phyloP scores from a whole-genome alignment of 2,113 vertebrate genomes.

The Atlantisia rogersi region DNA sequence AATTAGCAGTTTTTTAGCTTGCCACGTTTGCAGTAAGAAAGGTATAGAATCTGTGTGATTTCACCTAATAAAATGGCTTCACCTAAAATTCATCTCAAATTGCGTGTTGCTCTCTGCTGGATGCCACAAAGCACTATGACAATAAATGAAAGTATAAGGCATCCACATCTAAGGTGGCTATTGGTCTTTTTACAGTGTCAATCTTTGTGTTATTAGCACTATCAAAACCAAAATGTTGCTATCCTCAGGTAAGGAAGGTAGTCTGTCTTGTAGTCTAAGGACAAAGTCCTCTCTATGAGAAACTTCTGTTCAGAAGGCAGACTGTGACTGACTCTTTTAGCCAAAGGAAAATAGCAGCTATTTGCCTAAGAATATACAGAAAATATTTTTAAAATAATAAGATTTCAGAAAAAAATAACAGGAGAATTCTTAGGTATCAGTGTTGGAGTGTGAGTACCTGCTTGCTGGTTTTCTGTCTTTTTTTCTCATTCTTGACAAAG shows the following conservation, averaged over 20 bases:
- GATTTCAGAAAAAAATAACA: neutral
- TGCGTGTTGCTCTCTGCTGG: too few relatives aligned
- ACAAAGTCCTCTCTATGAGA: neutral
- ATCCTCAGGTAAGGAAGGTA: neutral
- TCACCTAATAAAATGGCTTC: too few relatives aligned
- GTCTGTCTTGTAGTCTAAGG: neutral
- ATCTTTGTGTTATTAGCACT: neutral
- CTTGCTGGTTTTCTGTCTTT: neutral
- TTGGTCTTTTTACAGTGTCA: neutral
- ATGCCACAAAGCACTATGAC: neutral
- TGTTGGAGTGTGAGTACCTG: neutral
- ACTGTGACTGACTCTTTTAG: neutral
- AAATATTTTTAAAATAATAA: neutral
- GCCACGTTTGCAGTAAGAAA: too few relatives aligned
- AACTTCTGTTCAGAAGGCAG: neutral
- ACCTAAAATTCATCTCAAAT: too few relatives aligned
- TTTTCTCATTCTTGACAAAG: neutral
- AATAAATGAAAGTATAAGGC: neutral
- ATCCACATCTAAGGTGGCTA: neutral
- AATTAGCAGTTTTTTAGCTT: too few relatives aligned
- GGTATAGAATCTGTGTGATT: too few relatives aligned
- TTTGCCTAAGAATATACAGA: neutral
- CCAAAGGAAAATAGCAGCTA: neutral
- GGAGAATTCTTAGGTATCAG: neutral
- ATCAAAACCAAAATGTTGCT: neutral